Evolutionary conservation across 1,140 invertebrate species (phyloP), one percentile per base, ranked within the genome.

Genomic region (Orchesella cincta): DNA sequence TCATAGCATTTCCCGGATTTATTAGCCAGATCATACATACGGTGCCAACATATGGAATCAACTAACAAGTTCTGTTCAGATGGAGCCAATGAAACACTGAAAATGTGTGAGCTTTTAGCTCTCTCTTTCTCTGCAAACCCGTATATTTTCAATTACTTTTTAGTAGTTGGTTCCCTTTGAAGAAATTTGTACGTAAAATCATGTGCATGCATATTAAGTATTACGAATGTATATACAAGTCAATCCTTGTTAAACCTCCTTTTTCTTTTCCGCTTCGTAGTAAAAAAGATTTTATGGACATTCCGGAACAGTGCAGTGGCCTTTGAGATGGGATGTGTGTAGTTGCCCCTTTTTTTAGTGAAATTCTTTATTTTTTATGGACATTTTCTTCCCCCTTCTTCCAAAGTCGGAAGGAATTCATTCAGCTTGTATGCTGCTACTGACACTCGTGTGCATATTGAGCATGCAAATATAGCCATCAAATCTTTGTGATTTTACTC

Each of bases 271-370:
- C 52, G n/a, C n/a, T n/a, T n/a, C n/a, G n/a, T n/a, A n/a, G n/a
- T n/a, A n/a, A n/a, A 67, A 67, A 67, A 31, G 62, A 67, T 29
- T 67, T 33, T 67, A 67, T 67, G 62, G 62, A 33, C 62, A 67
- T 67, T 67, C 62, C 62, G 26, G 62, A 33, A 67, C 62, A 67
- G 62, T 33, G 23, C 12, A 31, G 62, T 67, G 39, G 39, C 20
- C 39, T 57, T 5, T 23, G 3, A 26, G 8, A 57, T 57, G n/a
- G n/a, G 54, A 57, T 57, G 54, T 57, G 12, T 57, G 54, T n/a
- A n/a, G n/a, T 14, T 57, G 54, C 14, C 23, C 23, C 12, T 57
- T n/a, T 57, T 46, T 46, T 46, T 57, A 57, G 52, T 57, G 52
- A 23, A 8, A n/a, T 57, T 57, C 23, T 57, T n/a, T 18, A 12